phyloP scores from a whole-genome alignment of 2,888 invertebrate genomes.

The Drosophila limbata region DNA sequence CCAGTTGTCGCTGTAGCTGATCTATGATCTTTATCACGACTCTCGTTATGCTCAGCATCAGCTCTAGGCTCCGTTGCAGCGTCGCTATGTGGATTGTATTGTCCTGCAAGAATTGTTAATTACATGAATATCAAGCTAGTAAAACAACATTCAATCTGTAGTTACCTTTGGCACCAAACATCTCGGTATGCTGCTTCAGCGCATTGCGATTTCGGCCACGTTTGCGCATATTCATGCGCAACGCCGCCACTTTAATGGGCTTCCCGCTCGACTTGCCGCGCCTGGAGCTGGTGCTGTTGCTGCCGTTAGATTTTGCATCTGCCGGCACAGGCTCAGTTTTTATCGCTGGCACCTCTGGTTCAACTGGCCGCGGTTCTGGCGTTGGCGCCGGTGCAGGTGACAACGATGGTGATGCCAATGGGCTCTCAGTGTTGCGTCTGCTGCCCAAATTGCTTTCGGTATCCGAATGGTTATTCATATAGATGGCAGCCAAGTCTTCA shows the following conservation, averaged over 20 bases:
- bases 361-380: constrained; percentile 19
- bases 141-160: not conserved
- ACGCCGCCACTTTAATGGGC: constrained; percentile 54
- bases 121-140: not conserved
- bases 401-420: constrained; percentile 34
- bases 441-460: constrained; percentile 80
- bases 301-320: constrained; percentile 36
- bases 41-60: constrained; percentile 26
- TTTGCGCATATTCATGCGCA: constrained; percentile 72
- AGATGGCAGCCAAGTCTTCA: constrained; percentile 28
- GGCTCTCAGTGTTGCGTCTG: constrained; percentile 22
- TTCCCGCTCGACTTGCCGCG: constrained; percentile 36
- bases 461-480: constrained; percentile 67
- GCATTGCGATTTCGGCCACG: constrained; percentile 63
- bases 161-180: constrained; percentile 77
- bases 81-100: constrained; percentile 49
- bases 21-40: constrained; percentile 34
- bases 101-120: constrained; percentile 39
- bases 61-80: constrained; percentile 6
- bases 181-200: constrained; percentile 68
- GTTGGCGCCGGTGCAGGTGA: constrained; percentile 18
- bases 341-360: constrained; percentile 8
- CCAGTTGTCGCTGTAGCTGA: constrained; percentile 2
- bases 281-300: constrained; percentile 21
- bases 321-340: constrained; percentile 23